phyloP scores from a whole-genome alignment of 2,888 invertebrate genomes.

The Sinohyriopsis cumingii region DNA sequence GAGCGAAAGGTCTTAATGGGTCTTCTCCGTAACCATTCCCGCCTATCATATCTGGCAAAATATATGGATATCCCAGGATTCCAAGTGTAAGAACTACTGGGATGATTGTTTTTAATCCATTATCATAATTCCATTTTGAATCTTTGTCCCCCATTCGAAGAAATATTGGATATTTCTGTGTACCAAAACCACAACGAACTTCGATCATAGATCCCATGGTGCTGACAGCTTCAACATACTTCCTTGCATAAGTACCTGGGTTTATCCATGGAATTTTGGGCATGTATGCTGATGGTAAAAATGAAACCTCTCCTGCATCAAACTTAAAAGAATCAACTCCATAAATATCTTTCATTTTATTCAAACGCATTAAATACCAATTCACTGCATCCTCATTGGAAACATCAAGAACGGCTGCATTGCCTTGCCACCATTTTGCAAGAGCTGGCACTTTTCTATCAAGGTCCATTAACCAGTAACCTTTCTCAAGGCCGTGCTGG shows the following conservation, averaged over 20 bases:
- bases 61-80: slow-evolving; percentile 90
- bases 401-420: slow-evolving; percentile 84
- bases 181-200: slow-evolving; percentile 77
- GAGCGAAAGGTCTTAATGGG: slow-evolving; percentile 36
- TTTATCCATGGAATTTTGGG: slow-evolving; percentile 30
- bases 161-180: slow-evolving; percentile 80
- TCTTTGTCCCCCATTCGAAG: slow-evolving; percentile 86
- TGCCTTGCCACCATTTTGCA: slow-evolving; percentile 87
- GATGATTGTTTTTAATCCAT: slow-evolving; percentile 84
- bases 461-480: slow-evolving; percentile 73
- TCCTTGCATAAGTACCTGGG: slow-evolving; percentile 48
- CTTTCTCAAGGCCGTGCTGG: slow-evolving; percentile 80
- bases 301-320: slow-evolving; percentile 78
- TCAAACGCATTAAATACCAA: slow-evolving; percentile 83
- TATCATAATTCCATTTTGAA: slow-evolving; percentile 87
- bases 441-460: slow-evolving; percentile 45
- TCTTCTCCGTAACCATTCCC: slow-evolving; percentile 76
- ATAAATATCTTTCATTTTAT: slow-evolving; percentile 77
- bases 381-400: slow-evolving; percentile 86
- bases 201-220: slow-evolving; percentile 74
- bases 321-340: slow-evolving; percentile 92
- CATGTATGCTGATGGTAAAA: slow-evolving; percentile 46
- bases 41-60: slow-evolving; percentile 94
- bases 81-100: slow-evolving; percentile 80
- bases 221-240: slow-evolving; percentile 51